Conservation (phyloP, 2,113 vertebrate genomes). For the Laticauda laticaudata region DNA sequence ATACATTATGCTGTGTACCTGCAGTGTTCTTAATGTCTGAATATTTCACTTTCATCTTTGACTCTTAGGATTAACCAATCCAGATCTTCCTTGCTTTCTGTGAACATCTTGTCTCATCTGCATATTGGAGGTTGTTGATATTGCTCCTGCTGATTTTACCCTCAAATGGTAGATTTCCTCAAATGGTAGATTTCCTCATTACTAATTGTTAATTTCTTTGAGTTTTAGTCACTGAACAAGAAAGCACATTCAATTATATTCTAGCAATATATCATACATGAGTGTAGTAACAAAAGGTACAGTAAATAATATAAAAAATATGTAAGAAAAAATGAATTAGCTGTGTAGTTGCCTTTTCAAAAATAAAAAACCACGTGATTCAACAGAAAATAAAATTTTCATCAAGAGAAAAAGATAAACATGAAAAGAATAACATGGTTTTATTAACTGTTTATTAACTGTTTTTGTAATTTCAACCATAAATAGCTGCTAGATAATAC, state of each 20-base stretch:
- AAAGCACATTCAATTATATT: background rate
- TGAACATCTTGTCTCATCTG: background rate
- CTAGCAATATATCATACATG: background rate
- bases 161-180: background rate
- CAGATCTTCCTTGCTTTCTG: background rate
- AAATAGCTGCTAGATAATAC: background rate
- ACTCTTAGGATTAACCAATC: background rate
- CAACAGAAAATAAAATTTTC: background rate
- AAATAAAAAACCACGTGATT: background rate
- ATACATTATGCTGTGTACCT: background rate
- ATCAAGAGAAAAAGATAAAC: background rate
- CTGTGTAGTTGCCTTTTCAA: background rate
- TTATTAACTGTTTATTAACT: background rate
- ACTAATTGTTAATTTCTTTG: background rate
- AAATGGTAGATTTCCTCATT: too few species aligned
- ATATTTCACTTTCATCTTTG: background rate
- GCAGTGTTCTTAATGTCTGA: background rate
- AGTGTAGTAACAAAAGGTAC: background rate
- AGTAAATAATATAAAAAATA: background rate
- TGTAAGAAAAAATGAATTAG: background rate
- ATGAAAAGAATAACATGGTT: background rate
- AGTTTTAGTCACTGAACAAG: background rate
- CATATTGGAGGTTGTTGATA: background rate
- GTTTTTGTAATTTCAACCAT: background rate
- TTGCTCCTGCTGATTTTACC: background rate